Conservation (phyloP, 2,888 invertebrate species). For the Penaeus monodon region DNA sequence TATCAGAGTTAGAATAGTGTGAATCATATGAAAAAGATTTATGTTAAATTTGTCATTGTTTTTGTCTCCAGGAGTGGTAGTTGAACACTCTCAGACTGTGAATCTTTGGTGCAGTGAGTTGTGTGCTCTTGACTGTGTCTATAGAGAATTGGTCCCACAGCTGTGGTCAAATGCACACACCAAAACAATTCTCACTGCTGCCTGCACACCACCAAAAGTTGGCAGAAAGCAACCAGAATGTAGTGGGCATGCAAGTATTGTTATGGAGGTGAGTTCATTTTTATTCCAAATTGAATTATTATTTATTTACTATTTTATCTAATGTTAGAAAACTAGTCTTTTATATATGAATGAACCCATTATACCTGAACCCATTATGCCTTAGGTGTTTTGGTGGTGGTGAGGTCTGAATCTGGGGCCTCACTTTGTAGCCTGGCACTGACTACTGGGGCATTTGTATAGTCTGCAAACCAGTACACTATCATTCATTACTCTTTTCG, state of each 20-base stretch:
- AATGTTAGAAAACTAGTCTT: no score
- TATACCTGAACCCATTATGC: no score
- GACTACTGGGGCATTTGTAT: no score
- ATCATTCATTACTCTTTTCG: no score
- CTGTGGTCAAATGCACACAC: constrained; percentile 74
- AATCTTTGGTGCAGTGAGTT: constrained; percentile 52
- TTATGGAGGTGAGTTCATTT: constrained; percentile 72
- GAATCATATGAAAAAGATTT: no score
- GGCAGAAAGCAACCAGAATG: constrained; percentile 74
- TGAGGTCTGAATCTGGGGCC: no score
- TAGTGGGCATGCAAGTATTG: constrained; percentile 76
- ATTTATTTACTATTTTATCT: not conserved
- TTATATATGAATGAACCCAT: no score
- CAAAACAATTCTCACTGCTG: constrained; percentile 71
- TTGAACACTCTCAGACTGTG: constrained; percentile 45
- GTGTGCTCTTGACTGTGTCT: constrained; percentile 62
- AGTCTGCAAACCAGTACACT: no score
- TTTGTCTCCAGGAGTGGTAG: constrained; percentile 39
- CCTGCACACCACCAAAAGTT: constrained; percentile 71
- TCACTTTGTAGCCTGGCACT: no score
- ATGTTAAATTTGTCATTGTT: no score
- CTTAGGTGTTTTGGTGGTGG: no score
- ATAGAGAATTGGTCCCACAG: constrained; percentile 72
- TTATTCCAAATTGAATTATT: not conserved
- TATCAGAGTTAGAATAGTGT: no score